Evolutionary conservation across 2,113 vertebrate genomes (phyloP).

Genomic region (Datnioides undecimradiatus): DNA sequence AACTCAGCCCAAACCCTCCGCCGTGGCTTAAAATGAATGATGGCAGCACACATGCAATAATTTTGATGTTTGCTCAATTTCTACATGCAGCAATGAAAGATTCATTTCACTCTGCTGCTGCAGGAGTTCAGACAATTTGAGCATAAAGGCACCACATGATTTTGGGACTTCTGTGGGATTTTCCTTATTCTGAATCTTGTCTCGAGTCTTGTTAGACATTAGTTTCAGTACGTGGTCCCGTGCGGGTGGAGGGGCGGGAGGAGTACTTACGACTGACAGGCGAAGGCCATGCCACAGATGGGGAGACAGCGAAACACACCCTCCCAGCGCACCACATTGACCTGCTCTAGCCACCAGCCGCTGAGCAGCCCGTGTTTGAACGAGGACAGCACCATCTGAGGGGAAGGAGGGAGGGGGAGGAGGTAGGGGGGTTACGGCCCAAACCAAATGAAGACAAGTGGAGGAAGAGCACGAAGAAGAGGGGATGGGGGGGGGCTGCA

Average conservation of each 20-base stretch:
- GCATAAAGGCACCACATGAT: conserved; percentile 4
- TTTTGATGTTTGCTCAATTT: conserved; percentile 20
- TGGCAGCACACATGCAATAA: conserved; percentile 44
- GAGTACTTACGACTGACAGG: conserved; percentile 98
- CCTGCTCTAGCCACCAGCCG: conserved; percentile 91
- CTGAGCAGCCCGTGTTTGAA: conserved; percentile 94
- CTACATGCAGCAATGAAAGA: conserved; percentile 31
- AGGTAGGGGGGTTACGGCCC: conserved; percentile 64
- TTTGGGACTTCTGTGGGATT: conserved; percentile 17
- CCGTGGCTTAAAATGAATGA: conserved; percentile 23
- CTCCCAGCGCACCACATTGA: conserved; percentile 93
- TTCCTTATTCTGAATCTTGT: conserved; percentile 1
- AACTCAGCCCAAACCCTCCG: conserved; percentile 40
- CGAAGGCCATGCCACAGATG: conserved; percentile 99
- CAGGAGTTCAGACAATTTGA: conserved; percentile 19
- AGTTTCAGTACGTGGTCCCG: conserved; percentile 47
- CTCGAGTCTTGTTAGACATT: conserved; percentile 28
- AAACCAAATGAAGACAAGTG: conserved; percentile 63
- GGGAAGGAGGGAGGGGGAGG: conserved; percentile 68
- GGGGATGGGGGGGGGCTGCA: conserved; percentile 8
- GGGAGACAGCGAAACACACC: conserved; percentile 98
- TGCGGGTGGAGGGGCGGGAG: conserved; percentile 52
- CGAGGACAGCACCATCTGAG: conserved; percentile 94
- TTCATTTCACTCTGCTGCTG: conserved; percentile 1
- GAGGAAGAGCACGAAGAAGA: conserved; percentile 31